A percentile compares a stretch with the other conserved stretches of the same genome.
These are phyloP conservation scores for Timema cristinae DNA, from an alignment of 2,888 invertebrate species.

Conservation along the genomic window DNA sequence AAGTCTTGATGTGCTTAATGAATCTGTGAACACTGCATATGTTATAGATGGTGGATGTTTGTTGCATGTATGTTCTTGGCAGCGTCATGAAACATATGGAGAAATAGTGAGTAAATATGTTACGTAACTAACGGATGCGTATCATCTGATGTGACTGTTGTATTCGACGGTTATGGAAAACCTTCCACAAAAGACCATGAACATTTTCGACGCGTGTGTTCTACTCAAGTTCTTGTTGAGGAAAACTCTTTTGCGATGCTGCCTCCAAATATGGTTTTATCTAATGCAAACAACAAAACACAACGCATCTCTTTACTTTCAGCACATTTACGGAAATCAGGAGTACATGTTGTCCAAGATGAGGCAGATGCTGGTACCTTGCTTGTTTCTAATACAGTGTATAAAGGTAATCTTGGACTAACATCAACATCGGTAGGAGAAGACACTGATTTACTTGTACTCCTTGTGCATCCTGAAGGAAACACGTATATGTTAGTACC, in stretches of 20 bases:
- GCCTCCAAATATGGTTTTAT: neutral
- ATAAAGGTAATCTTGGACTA: neutral
- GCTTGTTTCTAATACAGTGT: neutral
- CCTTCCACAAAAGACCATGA: neutral
- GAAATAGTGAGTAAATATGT: neutral
- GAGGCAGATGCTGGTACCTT: neutral
- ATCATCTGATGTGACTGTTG: neutral
- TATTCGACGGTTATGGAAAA: neutral
- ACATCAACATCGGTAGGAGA: neutral
- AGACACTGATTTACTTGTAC: neutral
- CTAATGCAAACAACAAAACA: neutral
- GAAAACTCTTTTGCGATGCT: neutral
- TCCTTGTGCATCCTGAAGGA: neutral
- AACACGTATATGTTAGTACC: neutral
- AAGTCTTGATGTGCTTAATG: neutral
- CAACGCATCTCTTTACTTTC: neutral
- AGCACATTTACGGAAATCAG: neutral
- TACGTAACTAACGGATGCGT: neutral
- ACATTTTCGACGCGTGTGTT: neutral
- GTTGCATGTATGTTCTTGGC: conserved; percentile 1
- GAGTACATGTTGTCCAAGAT: conserved; percentile 1
- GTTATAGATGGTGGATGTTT: neutral
- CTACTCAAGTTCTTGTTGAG: neutral
- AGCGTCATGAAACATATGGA: neutral
- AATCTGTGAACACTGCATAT: neutral